Base-by-base conservation (phyloP, 2,888 invertebrate genomes). In the Drosophila histrio region DNA sequence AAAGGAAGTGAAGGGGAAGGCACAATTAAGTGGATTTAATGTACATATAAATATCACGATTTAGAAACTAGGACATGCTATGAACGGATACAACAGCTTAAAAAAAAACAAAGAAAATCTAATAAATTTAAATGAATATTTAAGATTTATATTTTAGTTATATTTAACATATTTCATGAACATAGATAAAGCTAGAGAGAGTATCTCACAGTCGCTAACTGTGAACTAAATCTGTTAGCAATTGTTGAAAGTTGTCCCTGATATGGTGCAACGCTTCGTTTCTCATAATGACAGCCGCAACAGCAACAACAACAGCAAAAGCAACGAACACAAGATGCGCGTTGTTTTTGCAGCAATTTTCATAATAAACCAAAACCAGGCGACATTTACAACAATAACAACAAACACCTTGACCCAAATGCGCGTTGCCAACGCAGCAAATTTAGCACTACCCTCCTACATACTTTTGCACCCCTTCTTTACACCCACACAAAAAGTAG, bases 331-430 rank as follows among this genome's bases (percentile, higher is more conserved):
- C 17, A n/a, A 41, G n/a, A 9, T 11, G 13, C 24, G 13, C 22
- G n/a, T 24, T 69, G 69, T 73, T 65, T 62, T 24, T 26, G 19
- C 8, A 49, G 71, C 85, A 78, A 80, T 84, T 85, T 87, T 85
- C 82, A 84, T 84, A 84, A 84, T 84, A 84, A 81, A 73, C 77
- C 72, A 66, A 70, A 76, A 61, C 50, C 63, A 66, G 74, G 70
- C 65, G 46, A 72, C 67, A 63, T 57, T 44, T 34, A 54, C 50
- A 58, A 67, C 56, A 65, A 73, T 39, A 54, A 53, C 56, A 60
- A 67, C 58, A 80, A 79, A 72, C 69, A 79, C 83, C 87, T 87
- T 81, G 85, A 84, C 84, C 82, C 72, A 87, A 84, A 84, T 87
- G 77, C 77, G 62, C 66, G 75, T 69, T 65, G 56, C 53, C 62